Evolutionary conservation across 2,888 invertebrate species (phyloP).

Genomic region (Eristalis intricaria): DNA sequence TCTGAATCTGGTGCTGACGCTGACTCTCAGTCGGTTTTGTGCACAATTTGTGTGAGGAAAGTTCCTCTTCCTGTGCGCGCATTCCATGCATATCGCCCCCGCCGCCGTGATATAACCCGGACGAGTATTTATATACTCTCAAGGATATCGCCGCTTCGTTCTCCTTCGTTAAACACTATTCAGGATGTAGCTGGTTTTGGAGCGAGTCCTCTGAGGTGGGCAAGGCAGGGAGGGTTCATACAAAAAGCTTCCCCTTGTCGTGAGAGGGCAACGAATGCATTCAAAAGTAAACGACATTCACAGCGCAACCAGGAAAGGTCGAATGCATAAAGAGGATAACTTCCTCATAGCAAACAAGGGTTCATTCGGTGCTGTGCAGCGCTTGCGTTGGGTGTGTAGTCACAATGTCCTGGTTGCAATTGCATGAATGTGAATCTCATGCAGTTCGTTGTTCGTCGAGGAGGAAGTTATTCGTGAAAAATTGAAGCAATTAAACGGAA

Average conservation of each 20-base stretch:
- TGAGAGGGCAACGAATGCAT: conserved; percentile 66
- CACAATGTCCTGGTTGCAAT: background rate
- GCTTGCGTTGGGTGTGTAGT: background rate
- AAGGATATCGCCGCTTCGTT: conserved; percentile 44
- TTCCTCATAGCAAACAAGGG: conserved; percentile 45
- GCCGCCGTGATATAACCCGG: background rate
- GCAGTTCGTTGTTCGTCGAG: background rate
- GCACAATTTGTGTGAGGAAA: conserved; percentile 14
- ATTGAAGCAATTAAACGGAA: background rate
- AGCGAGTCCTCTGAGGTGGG: background rate
- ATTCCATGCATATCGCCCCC: conserved; percentile 10
- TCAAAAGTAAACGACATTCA: conserved; percentile 59
- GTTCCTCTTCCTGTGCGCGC: conserved; percentile 8
- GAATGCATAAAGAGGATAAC: conserved; percentile 56
- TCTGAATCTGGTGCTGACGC: too few relatives aligned
- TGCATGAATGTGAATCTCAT: background rate
- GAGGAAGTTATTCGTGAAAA: background rate
- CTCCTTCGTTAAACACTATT: conserved; percentile 31
- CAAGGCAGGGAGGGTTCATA: background rate
- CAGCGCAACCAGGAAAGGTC: conserved; percentile 54
- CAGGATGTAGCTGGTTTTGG: conserved; percentile 39
- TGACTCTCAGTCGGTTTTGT: conserved; percentile 1
- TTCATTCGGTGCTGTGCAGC: conserved; percentile 7
- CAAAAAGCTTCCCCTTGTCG: conserved; percentile 19
- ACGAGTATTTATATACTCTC: conserved; percentile 22